Base-by-base conservation (phyloP, 2,113 vertebrate species). In the Ochotona curzoniae region DNA sequence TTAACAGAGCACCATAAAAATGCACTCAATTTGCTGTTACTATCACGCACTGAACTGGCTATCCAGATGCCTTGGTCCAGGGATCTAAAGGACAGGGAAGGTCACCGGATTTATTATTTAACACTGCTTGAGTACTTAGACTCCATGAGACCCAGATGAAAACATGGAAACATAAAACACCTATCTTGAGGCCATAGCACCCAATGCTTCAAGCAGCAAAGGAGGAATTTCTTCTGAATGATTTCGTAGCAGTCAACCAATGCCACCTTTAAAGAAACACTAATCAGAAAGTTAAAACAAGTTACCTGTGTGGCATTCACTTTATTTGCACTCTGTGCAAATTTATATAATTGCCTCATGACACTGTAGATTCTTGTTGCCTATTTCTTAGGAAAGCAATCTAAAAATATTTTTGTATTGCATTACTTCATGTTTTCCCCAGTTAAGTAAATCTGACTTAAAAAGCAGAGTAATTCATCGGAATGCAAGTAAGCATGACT, bases 391-490 rank as follows among this genome's bases (percentile, higher is more conserved):
- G 78, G 23, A 88, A 74, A 61, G 4, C 9, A 69, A 9, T 32
- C 80, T 35, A 28, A 9, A 82, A 4, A 51, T 63, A 67, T 70
- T n/a, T 83, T 54, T 47, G 0, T 38, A 61, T 64, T 76, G 15
- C 23, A 67, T 84, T 81, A 95, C 89, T 49, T 84, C 75, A 85
- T 71, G 35, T 93, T 92, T 94, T 25, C 2, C 7, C 32, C 30
- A 81, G 60, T 60, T 89, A 91, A 67, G 25, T 83, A 87, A 84
- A 28, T 49, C 28, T 93, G 44, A 83, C 86, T 63, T 92, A 96
- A 93, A 70, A n/a, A 94, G 74, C 32, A 25, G 8, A 93, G 57
- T 87, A 83, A 92, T 67, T 49, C 54, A 71, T 35, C 44, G 38
- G 25, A 83, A 86, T 83, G 20, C 76, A 90, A 66, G 82, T 71